Evolutionary conservation across 2,113 vertebrate species (phyloP), one percentile per base, ranked within the genome.

Genomic region (Vireo altiloquus): DNA sequence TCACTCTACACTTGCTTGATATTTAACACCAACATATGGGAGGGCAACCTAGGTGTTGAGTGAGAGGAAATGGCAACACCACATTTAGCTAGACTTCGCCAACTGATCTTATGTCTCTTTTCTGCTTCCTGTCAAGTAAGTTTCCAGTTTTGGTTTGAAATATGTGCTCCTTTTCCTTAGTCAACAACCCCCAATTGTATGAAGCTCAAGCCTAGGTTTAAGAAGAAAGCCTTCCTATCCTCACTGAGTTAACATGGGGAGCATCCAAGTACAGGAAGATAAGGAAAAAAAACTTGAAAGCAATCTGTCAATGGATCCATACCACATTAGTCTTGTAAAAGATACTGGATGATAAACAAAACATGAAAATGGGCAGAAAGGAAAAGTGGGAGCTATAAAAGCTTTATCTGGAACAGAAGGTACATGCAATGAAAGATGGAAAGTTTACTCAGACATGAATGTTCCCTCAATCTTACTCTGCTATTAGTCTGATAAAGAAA

Each of bases 21-120:
- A 82, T 24, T 74, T 87, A 90, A 93, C 69, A 91, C 54, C 57
- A 88, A 16, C 47, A 52, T 59, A 53, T 95, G 66, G 66, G 87
- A 91, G 63, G 78, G 84, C 70, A 82, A 64, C 25, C 22, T 79
- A 72, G 59, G 63, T 94, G 91, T 79, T 1, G 13, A 96, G 78
- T 79, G 93, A 94, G 42, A 94, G 84, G 81, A 94, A 96, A 85
- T 65, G 68, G 84, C 70, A 95, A 59, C 78, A 91, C 66, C 21
- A 53, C 40, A 52, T 92, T 96, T 91, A 96, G 64, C 39, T 75
- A 28, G 66, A 85, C 50, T 90, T 80, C 84, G 82, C 70, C 50
- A 44, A 76, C 40, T 16, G 25, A 74, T 90, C 75, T 82, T 76
- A 31, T 11, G 13, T 75, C 37, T 89, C 66, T 82, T 82, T 68